These are phyloP conservation scores for Diachasmimorpha longicaudata DNA, from an alignment of 1,140 invertebrate genomes.

Conservation along the genomic window DNA sequence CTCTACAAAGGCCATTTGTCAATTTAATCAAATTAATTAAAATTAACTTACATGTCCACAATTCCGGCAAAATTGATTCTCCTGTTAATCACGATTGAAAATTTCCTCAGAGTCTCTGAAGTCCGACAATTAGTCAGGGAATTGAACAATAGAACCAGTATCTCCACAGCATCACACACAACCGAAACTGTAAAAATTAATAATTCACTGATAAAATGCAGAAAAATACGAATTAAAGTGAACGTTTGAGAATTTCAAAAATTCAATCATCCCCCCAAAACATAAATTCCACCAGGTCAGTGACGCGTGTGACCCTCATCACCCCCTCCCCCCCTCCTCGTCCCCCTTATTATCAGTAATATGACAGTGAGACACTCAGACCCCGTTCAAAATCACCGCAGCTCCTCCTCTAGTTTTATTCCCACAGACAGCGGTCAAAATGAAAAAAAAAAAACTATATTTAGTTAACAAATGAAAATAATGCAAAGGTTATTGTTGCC, in stretches of 20 bases:
- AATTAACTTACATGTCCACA: constrained; percentile 57
- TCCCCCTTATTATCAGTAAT: neutral
- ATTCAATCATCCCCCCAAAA: neutral
- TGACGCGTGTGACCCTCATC: constrained; percentile 30
- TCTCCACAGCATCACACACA: no score
- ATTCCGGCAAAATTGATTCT: constrained; percentile 53
- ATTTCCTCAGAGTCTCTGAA: neutral
- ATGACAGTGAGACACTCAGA: neutral
- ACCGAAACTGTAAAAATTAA: no score
- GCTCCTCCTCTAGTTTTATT: neutral
- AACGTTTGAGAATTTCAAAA: no score
- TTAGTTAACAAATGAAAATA: neutral
- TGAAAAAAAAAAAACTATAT: neutral
- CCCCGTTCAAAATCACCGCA: neutral
- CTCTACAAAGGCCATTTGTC: no score
- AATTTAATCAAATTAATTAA: neutral
- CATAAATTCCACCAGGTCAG: constrained; percentile 39
- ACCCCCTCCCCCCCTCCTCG: no score
- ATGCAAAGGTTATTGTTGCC: neutral
- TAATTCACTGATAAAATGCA: no score
- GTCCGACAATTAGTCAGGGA: neutral
- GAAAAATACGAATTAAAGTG: no score
- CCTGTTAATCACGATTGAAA: neutral
- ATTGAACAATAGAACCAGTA: no score
- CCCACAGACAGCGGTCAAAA: neutral